Evolutionary conservation across 1,140 invertebrate species (phyloP), one percentile per base, ranked within the genome.

Genomic region (Magallana gigas): DNA sequence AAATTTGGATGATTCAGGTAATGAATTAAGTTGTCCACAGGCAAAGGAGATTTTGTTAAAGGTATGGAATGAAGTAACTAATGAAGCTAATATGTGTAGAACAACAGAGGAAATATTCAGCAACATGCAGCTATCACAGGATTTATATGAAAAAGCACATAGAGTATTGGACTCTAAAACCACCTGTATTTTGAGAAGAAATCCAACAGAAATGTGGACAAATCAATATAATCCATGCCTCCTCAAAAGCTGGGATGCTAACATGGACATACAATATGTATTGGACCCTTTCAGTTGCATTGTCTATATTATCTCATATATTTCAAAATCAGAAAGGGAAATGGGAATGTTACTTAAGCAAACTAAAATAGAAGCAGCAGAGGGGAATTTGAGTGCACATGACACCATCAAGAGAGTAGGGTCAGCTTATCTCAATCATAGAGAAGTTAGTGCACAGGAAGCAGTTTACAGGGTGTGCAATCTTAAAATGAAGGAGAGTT

Each of bases 401-500:
- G n/a, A n/a, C n/a, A n/a, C n/a, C n/a, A n/a, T n/a, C n/a, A n/a
- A n/a, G n/a, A n/a, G n/a, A n/a, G n/a, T n/a, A n/a, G n/a, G n/a
- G n/a, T n/a, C n/a, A n/a, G n/a, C n/a, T n/a, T n/a, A n/a, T n/a
- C n/a, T n/a, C n/a, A n/a, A n/a, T n/a, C n/a, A n/a, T n/a, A n/a
- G n/a, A n/a, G n/a, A n/a, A n/a, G n/a, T n/a, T n/a, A n/a, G n/a
- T n/a, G n/a, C n/a, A n/a, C n/a, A n/a, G n/a, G n/a, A n/a, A n/a
- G n/a, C 89, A 76, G 80, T 83, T 62, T 90, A 90, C 83, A 14
- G 89, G 6, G 62, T 85, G 57, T 85, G 89, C 16, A 62, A 86
- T 48, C 81, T 88, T 16, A 88, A 88, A n/a, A 82, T 90, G 29
- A 86, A 71, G 62, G n/a, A n/a, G n/a, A n/a, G n/a, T n/a, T n/a